Evolutionary conservation across 2,888 invertebrate species (phyloP), one percentile per base, ranked within the genome.

Genomic region (Criorhina ranunculi): DNA sequence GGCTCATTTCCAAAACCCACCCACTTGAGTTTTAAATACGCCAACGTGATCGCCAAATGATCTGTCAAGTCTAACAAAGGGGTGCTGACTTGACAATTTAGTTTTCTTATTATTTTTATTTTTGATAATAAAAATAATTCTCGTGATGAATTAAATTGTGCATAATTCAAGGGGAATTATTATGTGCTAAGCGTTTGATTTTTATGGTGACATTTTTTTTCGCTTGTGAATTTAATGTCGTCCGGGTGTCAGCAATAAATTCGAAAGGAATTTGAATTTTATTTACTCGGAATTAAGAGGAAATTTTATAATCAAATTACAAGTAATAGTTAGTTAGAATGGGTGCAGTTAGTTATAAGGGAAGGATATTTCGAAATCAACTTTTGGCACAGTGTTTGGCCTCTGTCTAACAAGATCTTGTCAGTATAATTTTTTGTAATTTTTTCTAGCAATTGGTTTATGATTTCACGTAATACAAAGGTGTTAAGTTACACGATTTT

Each of bases 1-100:
- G 79, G 79, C 72, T 79, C 79, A 79, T 79, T 72, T 79, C 79
- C 62, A 72, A n/a, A 79, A 79, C 57, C 79, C 79, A 79, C 79
- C 79, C 59, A 79, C 72, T 57, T 37, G 31, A 37, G 57, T 62
- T 42, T 59, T 40, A 60, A 64, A 11, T 29, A 70, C 55, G 72
- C 79, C 79, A 72, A 72, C 64, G 66, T 72, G 79, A 79, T 79
- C 72, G 72, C 55, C 79, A 64, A 64, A 72, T 72, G 79, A 79
- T 66, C 72, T 79, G 79, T 64, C 72, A 79, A 51, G 15, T 59
- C 42, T n/a, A 66, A 79, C 79, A 72, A 55, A 79, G 72, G 72
- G 72, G 72, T 66, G 70, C 49, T 72, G 72, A 72, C 49, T 49
- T 29, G 8, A 49, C 35, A 69, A 19, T 24, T 24, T 24, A 69